Conservation (phyloP, 35 echinoderm and acorn worm species). For the Apostichopus californicus region DNA sequence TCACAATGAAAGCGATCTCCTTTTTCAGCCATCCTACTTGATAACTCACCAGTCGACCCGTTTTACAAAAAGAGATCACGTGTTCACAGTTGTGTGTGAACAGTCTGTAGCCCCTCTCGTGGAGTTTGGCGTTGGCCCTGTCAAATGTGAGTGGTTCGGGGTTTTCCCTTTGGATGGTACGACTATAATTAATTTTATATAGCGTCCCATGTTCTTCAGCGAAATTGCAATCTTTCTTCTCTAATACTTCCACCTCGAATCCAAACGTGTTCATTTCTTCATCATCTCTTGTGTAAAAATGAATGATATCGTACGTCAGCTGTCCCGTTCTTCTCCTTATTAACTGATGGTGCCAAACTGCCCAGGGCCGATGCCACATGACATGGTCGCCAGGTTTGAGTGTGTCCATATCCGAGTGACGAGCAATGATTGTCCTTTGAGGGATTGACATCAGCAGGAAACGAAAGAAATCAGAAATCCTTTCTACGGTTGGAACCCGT, state of each 20-base stretch:
- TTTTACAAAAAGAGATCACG: constrained; percentile 8
- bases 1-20: background rate
- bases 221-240: background rate
- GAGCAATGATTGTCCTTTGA: constrained; percentile 19
- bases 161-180: constrained; percentile 2
- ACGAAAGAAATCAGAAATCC: background rate
- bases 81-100: constrained; percentile 40
- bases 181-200: constrained; percentile 17
- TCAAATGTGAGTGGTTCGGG: constrained; percentile 17
- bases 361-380: constrained; percentile 41
- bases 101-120: constrained; percentile 1
- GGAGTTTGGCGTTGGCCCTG: constrained; percentile 38
- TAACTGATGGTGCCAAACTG: constrained; percentile 14
- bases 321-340: background rate
- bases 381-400: constrained; percentile 15
- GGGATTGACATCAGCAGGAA: constrained; percentile 24
- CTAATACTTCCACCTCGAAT: constrained; percentile 2
- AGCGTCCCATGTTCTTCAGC: constrained; percentile 2
- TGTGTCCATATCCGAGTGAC: background rate
- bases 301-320: constrained; percentile 23
- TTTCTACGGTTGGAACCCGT: background rate
- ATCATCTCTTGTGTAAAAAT: constrained; percentile 34
- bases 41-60: background rate
- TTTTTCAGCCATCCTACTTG: constrained; percentile 29
- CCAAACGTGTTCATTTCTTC: background rate